Conservation (phyloP, 2,113 vertebrate genomes). For the Theristicus caerulescens region DNA sequence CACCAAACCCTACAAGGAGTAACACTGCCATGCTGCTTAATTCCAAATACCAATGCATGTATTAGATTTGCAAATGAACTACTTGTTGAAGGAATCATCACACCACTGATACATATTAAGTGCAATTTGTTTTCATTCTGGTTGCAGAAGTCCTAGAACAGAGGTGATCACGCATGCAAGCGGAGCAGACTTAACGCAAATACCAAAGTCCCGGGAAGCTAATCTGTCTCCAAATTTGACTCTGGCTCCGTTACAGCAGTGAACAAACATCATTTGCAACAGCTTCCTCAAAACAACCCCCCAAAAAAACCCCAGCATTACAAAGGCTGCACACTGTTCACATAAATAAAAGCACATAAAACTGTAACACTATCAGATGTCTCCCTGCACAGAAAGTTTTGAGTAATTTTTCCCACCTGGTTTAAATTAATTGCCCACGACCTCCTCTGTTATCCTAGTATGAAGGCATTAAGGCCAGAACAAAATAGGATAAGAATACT, state of each 20-base stretch:
- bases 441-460: not conserved
- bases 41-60: rapidly evolving
- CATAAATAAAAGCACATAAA: not conserved
- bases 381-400: not conserved
- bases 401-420: not conserved
- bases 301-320: not conserved
- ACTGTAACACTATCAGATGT: not conserved
- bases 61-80: not conserved
- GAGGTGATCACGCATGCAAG: not conserved
- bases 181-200: not conserved
- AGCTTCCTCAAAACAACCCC: not conserved
- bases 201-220: constrained; percentile 2
- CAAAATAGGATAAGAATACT: not conserved
- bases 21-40: rapidly evolving
- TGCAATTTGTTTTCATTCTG: not conserved
- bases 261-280: constrained; percentile 14
- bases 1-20: not conserved
- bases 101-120: rapidly evolving
- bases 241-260: not conserved
- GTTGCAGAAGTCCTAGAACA: not conserved
- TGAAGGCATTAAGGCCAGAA: not conserved
- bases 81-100: not conserved
- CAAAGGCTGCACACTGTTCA: not conserved
- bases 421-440: constrained; percentile 9
- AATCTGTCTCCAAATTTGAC: not conserved